These are phyloP conservation scores for Cerastis leucographa DNA, from an alignment of 2,888 invertebrate genomes.

Conservation along the genomic window DNA sequence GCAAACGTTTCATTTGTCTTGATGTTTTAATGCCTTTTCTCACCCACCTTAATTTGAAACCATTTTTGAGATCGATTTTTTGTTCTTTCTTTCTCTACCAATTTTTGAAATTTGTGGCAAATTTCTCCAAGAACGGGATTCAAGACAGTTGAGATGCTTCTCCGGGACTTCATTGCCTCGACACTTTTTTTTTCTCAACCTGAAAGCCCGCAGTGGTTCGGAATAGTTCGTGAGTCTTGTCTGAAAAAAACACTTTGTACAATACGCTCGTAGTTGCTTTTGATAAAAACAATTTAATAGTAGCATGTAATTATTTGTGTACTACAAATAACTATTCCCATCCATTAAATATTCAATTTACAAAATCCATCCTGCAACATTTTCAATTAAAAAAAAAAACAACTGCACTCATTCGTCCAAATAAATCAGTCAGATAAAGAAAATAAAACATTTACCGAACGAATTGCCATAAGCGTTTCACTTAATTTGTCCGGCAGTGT, in stretches of 20 bases:
- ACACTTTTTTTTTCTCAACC: neutral
- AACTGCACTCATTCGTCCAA: conserved; percentile 1
- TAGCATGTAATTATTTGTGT: too few relatives aligned
- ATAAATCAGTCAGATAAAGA: conserved; percentile 42
- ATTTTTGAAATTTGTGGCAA: too few relatives aligned
- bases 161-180: too few relatives aligned
- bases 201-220: neutral
- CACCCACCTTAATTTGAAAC: too few relatives aligned
- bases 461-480: conserved; percentile 45
- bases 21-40: too few relatives aligned
- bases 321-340: neutral
- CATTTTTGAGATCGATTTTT: too few relatives aligned
- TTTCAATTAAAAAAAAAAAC: neutral
- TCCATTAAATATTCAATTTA: neutral
- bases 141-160: neutral
- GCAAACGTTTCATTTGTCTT: too few relatives aligned
- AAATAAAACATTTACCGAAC: conserved; percentile 23
- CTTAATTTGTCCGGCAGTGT: conserved; percentile 59
- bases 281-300: neutral
- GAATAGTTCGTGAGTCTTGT: neutral
- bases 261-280: neutral
- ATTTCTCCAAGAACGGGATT: too few relatives aligned
- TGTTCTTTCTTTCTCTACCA: too few relatives aligned
- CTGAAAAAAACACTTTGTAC: neutral
- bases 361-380: neutral